phyloP scores from a whole-genome alignment of 2,113 vertebrate species.

The Delphinus delphis region DNA sequence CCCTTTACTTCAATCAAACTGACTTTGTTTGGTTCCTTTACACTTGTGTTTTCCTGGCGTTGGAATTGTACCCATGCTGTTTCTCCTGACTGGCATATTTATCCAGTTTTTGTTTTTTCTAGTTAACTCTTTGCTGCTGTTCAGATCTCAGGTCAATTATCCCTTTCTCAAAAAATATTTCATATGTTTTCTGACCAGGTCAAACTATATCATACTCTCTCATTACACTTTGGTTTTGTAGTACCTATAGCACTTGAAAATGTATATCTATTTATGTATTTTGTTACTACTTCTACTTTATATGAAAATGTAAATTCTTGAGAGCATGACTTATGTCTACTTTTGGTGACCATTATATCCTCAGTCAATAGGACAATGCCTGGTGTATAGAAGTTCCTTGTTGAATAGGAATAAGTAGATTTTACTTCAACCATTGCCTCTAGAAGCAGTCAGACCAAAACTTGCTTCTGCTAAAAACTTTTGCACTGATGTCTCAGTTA shows the following conservation, averaged over 20 bases:
- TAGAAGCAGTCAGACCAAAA: neutral
- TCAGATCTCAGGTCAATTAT: neutral
- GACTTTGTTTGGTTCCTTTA: neutral
- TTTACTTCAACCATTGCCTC: neutral
- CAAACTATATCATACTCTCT: neutral
- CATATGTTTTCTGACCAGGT: neutral
- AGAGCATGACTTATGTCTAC: neutral
- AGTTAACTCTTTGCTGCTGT: neutral
- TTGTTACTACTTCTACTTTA: neutral
- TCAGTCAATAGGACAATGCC: neutral
- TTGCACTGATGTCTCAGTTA: neutral
- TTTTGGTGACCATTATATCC: neutral
- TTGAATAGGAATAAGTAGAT: neutral
- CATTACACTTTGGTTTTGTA: neutral
- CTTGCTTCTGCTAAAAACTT: neutral
- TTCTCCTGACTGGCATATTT: neutral
- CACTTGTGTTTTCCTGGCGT: neutral
- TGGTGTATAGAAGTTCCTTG: neutral
- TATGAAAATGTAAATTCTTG: neutral
- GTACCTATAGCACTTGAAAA: neutral
- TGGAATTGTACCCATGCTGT: neutral
- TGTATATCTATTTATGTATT: neutral
- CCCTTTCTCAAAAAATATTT: neutral
- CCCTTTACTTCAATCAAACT: neutral
- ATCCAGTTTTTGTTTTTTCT: neutral